Conservation (phyloP, 2,797 vertebrate species). For the Mallotus villosus region DNA sequence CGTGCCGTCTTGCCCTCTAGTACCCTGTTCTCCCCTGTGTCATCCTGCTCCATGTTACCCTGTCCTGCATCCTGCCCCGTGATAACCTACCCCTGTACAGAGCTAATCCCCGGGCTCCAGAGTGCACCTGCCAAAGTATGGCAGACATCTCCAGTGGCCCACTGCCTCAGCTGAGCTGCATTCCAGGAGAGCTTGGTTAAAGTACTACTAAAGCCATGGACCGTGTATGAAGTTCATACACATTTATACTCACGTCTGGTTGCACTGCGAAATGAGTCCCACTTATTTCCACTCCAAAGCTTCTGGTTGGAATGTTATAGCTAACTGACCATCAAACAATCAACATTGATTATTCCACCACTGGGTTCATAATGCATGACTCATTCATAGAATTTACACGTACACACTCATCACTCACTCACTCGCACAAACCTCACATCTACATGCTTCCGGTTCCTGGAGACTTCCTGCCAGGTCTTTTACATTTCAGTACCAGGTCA, state of each 20-base stretch:
- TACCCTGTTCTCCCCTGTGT: not conserved
- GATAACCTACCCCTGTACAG: not conserved
- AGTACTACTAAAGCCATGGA: slow-evolving; percentile 13
- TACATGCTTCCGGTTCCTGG: slow-evolving; percentile 41
- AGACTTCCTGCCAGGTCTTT: slow-evolving; percentile 40
- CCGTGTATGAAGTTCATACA: no score
- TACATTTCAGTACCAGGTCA: slow-evolving; percentile 50
- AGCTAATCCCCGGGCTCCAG: not conserved
- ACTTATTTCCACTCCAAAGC: not conserved
- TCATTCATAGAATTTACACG: not conserved
- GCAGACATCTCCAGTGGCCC: not conserved
- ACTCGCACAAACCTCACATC: slow-evolving; percentile 14
- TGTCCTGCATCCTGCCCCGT: not conserved
- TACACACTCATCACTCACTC: slow-evolving; percentile 21
- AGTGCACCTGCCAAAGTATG: not conserved
- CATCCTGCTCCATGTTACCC: not conserved
- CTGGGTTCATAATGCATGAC: not conserved
- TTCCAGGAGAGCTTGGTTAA: slow-evolving; percentile 20
- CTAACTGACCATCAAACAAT: not conserved
- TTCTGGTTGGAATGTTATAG: not conserved
- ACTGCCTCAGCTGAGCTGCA: not conserved
- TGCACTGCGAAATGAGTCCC: not conserved
- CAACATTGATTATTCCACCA: not conserved
- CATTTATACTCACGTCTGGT: no score
- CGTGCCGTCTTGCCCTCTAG: slow-evolving; percentile 29